These are phyloP conservation scores for Phylloscopus trochiloides DNA, from an alignment of 2,113 vertebrate species.

Conservation along the genomic window DNA sequence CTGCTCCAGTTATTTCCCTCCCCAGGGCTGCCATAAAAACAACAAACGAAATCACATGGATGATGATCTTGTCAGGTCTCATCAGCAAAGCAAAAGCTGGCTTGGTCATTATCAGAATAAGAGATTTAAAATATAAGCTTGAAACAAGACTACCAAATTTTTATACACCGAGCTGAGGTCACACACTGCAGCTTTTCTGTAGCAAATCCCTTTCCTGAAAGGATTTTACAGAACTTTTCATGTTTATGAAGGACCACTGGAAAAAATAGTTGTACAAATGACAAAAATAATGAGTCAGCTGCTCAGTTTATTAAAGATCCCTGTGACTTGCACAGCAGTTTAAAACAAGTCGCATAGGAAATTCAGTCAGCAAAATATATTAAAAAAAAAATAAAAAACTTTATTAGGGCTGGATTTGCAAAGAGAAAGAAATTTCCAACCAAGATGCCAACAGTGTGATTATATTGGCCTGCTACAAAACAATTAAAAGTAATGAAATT, in stretches of 20 bases:
- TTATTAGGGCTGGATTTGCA: background rate
- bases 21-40: slow-evolving; percentile 45
- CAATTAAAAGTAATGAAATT: background rate
- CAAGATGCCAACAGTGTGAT: background rate
- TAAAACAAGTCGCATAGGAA: background rate
- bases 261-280: background rate
- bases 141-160: background rate
- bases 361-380: background rate
- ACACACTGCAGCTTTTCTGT: background rate
- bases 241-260: background rate
- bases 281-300: background rate
- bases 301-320: background rate
- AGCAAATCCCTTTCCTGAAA: background rate
- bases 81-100: slow-evolving; percentile 4
- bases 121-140: background rate
- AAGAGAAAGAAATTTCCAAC: background rate
- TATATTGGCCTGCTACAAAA: background rate
- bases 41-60: slow-evolving; percentile 39
- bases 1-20: slow-evolving; percentile 61
- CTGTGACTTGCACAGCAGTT: background rate
- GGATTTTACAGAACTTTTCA: background rate
- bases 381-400: background rate
- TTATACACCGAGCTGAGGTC: background rate
- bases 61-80: slow-evolving; percentile 37
- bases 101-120: background rate